Evolutionary conservation across 1,140 invertebrate genomes (phyloP), one percentile per base, ranked within the genome.

Genomic region (Chlorops oryzae): DNA sequence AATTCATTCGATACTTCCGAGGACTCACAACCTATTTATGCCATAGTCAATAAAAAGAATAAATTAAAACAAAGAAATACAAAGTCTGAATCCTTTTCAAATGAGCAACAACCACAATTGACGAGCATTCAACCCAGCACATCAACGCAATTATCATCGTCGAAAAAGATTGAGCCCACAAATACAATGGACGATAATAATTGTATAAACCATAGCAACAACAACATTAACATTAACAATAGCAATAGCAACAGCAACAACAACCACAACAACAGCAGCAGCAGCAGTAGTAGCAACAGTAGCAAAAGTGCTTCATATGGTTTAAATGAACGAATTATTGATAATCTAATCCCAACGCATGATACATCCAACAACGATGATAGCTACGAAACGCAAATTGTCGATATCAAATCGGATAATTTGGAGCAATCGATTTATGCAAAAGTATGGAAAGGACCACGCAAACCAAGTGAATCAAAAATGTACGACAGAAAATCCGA

Each of bases 371-470:
- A 53, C 37, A 46, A 35, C 51, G 41, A 52, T 53, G 17, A 47
- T 46, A 24, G 47, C 50, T 22, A 41, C 48, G 28, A 46, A 50
- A 32, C 18, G 18, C 17, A 53, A 43, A 42, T n/a, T n/a, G 49
- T 52, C 39, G 56, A 55, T 41, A 57, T 52, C 45, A 57, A 61
- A 43, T 59, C 56, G 5, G 68, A 72, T 47, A 57, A 61, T 45
- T 59, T 55, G 5, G 68, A 72, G 56, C 62, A 69, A 42, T 70
- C 66, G 15, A 68, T 71, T 27, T 72, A 71, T 48, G 66, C 69
- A 43, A 72, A 72, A 59, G 69, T 72, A 41, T 72, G 69, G 69
- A 72, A 72, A 55, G 69, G 69, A 58, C 69, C 69, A 13, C 63
- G 63, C 44, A 71, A 71, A 61, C 55, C 68, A 25, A 65, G 66